Evolutionary conservation across 1,140 invertebrate genomes (phyloP), one percentile per base, ranked within the genome.

Genomic region (Calephelis virginiensis): DNA sequence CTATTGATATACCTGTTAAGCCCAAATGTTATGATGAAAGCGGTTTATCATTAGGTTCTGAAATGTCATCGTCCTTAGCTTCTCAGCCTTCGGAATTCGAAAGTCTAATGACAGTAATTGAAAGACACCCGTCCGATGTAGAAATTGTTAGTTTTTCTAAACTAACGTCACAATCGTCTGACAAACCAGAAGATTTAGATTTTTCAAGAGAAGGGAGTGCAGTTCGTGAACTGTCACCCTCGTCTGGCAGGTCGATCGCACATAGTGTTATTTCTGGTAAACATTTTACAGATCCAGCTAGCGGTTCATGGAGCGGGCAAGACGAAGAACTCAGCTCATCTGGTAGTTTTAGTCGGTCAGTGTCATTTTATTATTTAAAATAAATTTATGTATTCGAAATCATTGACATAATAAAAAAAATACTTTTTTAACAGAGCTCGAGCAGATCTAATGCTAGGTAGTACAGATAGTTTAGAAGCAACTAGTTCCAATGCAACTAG

Each of bases 401-500:
- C 14, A 8, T 17, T 10, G 5, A 62, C n/a, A 8, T 13, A 10
- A 14, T 45, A 50, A 38, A 49, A 7, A 28, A 28, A 62, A 63
- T 49, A 28, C 2, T 8, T 11, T 46, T 48, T 63, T 63, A 46
- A 37, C 61, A 63, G 87, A 67, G 90, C 90, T 38, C 89, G 91
- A 43, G 87, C 89, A 53, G 93, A 94, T 66, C 76, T 92, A 49
- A 93, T 95, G 92, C 79, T 93, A 14, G 94, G 94, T n/a, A 95
- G 94, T 75, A 94, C 93, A 4, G 94, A 94, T 69, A 95, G 94
- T 64, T 73, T 95, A 14, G 94, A 95, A 71, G 94, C 94, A 9
- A 94, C 94, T 0, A 96, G 95, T 75, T 96, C 95, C 2, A 95
- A 95, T 12, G 95, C 95, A 0, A 96, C 95, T 0, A 94, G 95